These are phyloP conservation scores for Atta colombica DNA, from an alignment of 1,140 invertebrate genomes.

Conservation along the genomic window DNA sequence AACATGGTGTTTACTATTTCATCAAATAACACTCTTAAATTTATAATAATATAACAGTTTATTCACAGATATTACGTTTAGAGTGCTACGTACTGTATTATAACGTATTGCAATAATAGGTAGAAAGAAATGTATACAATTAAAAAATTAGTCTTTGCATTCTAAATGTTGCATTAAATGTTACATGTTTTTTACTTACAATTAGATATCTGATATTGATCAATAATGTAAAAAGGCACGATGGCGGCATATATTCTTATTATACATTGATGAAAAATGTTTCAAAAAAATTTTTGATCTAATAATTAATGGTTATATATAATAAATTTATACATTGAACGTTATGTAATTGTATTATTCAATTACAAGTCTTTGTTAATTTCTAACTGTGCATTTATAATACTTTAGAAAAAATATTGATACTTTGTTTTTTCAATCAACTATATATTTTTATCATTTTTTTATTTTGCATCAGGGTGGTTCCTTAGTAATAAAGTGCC, in stretches of 20 bases:
- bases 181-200: slow-evolving; percentile 16
- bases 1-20: slow-evolving; percentile 1
- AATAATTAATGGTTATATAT: slow-evolving; percentile 19
- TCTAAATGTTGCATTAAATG: slow-evolving; percentile 27
- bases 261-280: slow-evolving; percentile 63
- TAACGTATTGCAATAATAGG: slow-evolving; percentile 40
- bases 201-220: slow-evolving; percentile 52
- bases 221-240: slow-evolving; percentile 77
- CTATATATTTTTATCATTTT: slow-evolving; percentile 63
- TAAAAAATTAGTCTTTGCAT: slow-evolving; percentile 12
- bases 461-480: background rate
- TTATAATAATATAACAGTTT: slow-evolving; percentile 50
- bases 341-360: slow-evolving; percentile 52
- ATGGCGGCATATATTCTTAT: slow-evolving; percentile 71
- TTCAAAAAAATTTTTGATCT: slow-evolving; percentile 24
- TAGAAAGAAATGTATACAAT: slow-evolving; percentile 48
- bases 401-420: slow-evolving; percentile 44
- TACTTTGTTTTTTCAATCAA: slow-evolving; percentile 60
- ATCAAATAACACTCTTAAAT: slow-evolving; percentile 46
- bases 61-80: slow-evolving; percentile 26
- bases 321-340: slow-evolving; percentile 43
- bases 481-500: too few species aligned
- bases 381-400: slow-evolving; percentile 36
- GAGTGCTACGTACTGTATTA: slow-evolving; percentile 35
- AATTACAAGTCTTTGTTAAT: slow-evolving; percentile 40